Evolutionary conservation across 2,797 vertebrate genomes (phyloP).

Genomic region (Epinephelus coioides): DNA sequence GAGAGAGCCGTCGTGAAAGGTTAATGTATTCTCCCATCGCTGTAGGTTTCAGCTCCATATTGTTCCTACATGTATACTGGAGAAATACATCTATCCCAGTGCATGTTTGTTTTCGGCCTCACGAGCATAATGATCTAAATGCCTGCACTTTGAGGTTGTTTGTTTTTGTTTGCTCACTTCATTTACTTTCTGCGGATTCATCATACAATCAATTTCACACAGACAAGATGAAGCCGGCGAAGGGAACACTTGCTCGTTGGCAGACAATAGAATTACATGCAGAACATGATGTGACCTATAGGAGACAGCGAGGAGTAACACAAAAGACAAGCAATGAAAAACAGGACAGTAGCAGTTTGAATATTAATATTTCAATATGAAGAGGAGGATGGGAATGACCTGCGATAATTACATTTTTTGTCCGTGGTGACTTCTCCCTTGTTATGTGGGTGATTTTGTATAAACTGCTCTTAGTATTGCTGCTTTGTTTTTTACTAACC

Average conservation of each 20-base stretch:
- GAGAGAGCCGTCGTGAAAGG: constrained; percentile 59
- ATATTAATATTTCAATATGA: constrained; percentile 35
- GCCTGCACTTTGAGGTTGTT: constrained; percentile 23
- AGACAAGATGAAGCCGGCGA: constrained; percentile 25
- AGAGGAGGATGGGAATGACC: constrained; percentile 18
- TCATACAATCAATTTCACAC: constrained; percentile 50
- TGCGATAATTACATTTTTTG: background rate
- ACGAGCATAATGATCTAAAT: constrained; percentile 22
- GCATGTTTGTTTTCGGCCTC: constrained; percentile 37
- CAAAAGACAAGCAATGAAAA: constrained; percentile 20
- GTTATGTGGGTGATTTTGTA: background rate
- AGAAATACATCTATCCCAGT: background rate
- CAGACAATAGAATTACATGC: constrained; percentile 33
- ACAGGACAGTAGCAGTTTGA: constrained; percentile 12
- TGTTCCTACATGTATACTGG: background rate
- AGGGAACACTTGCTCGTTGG: background rate
- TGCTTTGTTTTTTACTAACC: constrained; percentile 1
- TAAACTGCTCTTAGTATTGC: too few species aligned
- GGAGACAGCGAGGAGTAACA: constrained; percentile 25
- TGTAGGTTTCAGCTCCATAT: background rate
- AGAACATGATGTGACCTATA: constrained; percentile 38
- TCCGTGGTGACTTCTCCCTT: background rate
- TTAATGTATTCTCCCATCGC: constrained; percentile 68
- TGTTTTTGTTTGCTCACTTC: constrained; percentile 49
- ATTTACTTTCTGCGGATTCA: constrained; percentile 50